Evolutionary conservation across 2,797 vertebrate genomes (phyloP), one percentile per base, ranked within the genome.

Genomic region (Malacoctenus gilli): DNA sequence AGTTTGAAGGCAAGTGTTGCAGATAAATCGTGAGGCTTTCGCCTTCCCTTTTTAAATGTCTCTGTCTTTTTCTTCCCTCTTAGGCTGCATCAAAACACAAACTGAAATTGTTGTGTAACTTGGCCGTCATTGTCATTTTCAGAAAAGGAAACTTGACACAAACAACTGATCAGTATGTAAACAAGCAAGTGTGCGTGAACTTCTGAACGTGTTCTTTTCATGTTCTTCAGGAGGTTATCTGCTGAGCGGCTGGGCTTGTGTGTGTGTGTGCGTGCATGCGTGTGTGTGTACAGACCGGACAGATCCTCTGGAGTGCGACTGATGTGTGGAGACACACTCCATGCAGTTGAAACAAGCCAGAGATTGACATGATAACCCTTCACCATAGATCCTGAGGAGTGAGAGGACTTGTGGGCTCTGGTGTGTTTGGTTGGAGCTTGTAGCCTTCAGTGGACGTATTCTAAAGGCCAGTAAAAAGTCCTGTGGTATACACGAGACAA

Each of bases 311-410:
- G 41, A 67, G 54, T 72, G 70, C 71, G 60, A 79, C 43, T 81
- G 62, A 80, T 75, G 40, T 21, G 37, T 68, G 53, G 64, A 75
- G 68, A 69, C 66, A 75, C 56, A 36, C 32, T 64, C 50, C 38
- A 61, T 68, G 54, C 59, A 61, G 72, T 75, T 87, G 30, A 49
- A 78, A 80, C 42, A 42, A 68, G 63, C 55, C 59, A 50, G 36
- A 73, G 79, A 80, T 80, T 37, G 54, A 83, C 79, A 38, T 46
- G 79, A 86, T 84, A 84, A 81, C 85, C 67, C 59, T 55, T 76
- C 32, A 74, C 62, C 38, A 9, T 52, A 72, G 53, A 69, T 63
- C 59, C 40, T 0, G 2, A 50, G 40, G 56, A 28, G 37, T n/a
- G 47, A 52, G 47, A 68, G 23, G 42, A 16, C 35, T 57, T 40